Conservation (phyloP, 2,888 invertebrate species). For the Mythimna impura region DNA sequence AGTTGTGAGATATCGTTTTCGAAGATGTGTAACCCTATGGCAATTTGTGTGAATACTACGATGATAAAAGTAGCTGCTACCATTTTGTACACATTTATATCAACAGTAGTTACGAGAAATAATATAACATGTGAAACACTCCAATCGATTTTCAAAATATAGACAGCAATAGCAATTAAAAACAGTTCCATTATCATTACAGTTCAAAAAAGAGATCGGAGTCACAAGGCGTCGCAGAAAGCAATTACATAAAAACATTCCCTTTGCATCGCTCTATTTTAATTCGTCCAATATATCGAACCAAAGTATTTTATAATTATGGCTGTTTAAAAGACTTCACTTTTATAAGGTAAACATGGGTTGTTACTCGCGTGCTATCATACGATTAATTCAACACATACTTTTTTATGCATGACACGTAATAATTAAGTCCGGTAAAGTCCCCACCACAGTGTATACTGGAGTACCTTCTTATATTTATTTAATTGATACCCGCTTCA, state of each 20-base stretch:
- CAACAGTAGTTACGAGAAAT: slow-evolving; percentile 11
- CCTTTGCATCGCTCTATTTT: neutral
- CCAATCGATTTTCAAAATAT: slow-evolving; percentile 21
- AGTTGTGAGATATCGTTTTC: slow-evolving; percentile 23
- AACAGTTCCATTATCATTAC: slow-evolving; percentile 17
- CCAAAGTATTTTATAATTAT: neutral
- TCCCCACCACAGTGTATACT: slow-evolving; percentile 19
- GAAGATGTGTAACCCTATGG: slow-evolving; percentile 5
- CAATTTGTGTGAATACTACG: slow-evolving; percentile 2
- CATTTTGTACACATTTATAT: slow-evolving; percentile 26
- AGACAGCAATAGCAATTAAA: slow-evolving; percentile 26
- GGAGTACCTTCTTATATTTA: slow-evolving; percentile 20
- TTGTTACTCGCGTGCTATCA: slow-evolving; percentile 60
- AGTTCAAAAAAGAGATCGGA: neutral
- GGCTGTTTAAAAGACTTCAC: slow-evolving; percentile 4
- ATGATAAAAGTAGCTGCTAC: slow-evolving; percentile 11
- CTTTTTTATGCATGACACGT: slow-evolving; percentile 68
- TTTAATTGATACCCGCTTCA: slow-evolving; percentile 26
- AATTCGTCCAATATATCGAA: slow-evolving; percentile 14
- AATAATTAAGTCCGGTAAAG: slow-evolving; percentile 61
- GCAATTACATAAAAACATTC: slow-evolving; percentile 23
- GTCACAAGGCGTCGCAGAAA: slow-evolving; percentile 8
- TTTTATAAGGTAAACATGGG: slow-evolving; percentile 19
- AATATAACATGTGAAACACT: slow-evolving; percentile 4
- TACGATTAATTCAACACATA: slow-evolving; percentile 62